Evolutionary conservation across 1,140 invertebrate species (phyloP).

Genomic region (Bicyclus anynana): DNA sequence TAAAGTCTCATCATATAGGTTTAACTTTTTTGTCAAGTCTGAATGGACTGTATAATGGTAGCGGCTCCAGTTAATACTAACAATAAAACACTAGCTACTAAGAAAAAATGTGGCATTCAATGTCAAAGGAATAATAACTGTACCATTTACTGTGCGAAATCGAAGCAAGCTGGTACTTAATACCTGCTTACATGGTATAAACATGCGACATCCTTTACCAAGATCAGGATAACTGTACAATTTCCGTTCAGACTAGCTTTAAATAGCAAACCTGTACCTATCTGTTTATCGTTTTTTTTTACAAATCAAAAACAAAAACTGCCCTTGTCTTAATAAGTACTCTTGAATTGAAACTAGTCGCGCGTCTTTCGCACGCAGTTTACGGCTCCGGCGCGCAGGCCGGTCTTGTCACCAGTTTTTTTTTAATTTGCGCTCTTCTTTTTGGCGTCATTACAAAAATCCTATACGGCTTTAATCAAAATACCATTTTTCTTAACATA

Average conservation of each 20-base stretch:
- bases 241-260: constrained; percentile 72
- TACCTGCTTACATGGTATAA: constrained; percentile 2
- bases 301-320: constrained; percentile 75
- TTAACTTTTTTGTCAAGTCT: too few relatives aligned
- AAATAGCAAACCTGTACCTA: constrained; percentile 74
- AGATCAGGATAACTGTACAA: constrained; percentile 68
- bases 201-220: constrained; percentile 54
- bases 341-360: constrained; percentile 63
- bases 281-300: constrained; percentile 58
- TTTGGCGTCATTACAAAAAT: constrained; percentile 55
- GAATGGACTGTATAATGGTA: too few relatives aligned
- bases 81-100: neutral
- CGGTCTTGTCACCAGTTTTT: constrained; percentile 50
- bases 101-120: neutral
- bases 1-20: too few relatives aligned
- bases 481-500: constrained; percentile 31
- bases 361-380: constrained; percentile 40
- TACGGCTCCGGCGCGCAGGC: constrained; percentile 27
- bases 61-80: neutral
- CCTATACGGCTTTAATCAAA: constrained; percentile 61
- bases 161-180: neutral
- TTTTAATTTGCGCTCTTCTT: constrained; percentile 40
- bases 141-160: neutral
- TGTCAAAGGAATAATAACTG: neutral
- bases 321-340: constrained; percentile 72